phyloP scores from a whole-genome alignment of 2,113 vertebrate genomes.

The Anseranas semipalmata region DNA sequence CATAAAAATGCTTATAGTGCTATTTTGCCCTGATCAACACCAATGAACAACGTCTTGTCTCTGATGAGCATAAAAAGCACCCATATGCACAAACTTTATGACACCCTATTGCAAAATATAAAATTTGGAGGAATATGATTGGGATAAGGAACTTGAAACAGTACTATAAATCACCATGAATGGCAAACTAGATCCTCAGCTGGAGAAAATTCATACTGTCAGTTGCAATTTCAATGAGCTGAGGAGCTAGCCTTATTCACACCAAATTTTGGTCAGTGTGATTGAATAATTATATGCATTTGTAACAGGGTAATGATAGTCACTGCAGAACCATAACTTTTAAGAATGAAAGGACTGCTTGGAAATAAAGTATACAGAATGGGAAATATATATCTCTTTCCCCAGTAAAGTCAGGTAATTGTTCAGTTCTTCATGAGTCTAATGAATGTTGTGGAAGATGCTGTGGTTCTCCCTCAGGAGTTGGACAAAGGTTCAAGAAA shows the following conservation, averaged over 20 bases:
- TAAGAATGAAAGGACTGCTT: background rate
- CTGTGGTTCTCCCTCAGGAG: background rate
- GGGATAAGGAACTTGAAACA: background rate
- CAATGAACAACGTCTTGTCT: background rate
- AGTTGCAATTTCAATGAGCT: background rate
- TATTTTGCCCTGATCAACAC: background rate
- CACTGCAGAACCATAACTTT: background rate
- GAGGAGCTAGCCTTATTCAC: background rate
- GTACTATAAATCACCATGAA: background rate
- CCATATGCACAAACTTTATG: background rate
- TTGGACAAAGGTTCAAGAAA: background rate
- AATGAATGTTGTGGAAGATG: too few relatives aligned
- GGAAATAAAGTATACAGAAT: background rate
- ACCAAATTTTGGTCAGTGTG: background rate
- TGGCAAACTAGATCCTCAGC: background rate
- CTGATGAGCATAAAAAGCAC: background rate
- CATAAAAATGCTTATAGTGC: background rate
- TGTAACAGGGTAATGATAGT: background rate
- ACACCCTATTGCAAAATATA: background rate
- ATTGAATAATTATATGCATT: background rate
- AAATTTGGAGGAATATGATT: background rate
- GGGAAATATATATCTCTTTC: background rate
- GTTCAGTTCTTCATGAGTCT: background rate
- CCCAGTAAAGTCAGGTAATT: background rate
- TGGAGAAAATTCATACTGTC: background rate